Base-by-base conservation (phyloP, 2,113 vertebrate species). In the Bujurquina vittata region DNA sequence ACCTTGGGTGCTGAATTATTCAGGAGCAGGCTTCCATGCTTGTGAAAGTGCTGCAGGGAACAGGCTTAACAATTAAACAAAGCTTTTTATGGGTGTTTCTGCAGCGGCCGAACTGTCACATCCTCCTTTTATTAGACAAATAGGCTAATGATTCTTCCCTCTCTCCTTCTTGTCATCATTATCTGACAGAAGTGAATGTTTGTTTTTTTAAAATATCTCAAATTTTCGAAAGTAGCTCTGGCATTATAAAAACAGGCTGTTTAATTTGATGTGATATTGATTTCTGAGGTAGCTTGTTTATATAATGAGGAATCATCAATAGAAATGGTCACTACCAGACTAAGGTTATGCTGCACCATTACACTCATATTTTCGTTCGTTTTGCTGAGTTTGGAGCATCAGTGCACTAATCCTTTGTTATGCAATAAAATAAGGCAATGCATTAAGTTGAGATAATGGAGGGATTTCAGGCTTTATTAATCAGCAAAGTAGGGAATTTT, bases 1-100 rank as follows among this genome's bases (percentile, higher is more conserved):
- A 95, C 92, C 94, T 95, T 94, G 93, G 84, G 55, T 88, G 73
- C 77, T 95, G 86, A 94, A 94, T 95, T 69, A 93, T 94, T 94
- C 86, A 94, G 72, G 65, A 91, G 75, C 60, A 88, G 76, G 62
- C 85, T 86, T 82, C 86, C 73, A 86, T 90, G 90, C 86, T 17
- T 80, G 84, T 88, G 90, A 90, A 92, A 91, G 89, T 90, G 83
- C 92, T 92, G 92, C 94, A 92, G 87, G 84, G 87, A 91, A 90
- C 86, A 86, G 49, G 78, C 84, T 89, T 76, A 77, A 86, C 91
- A 91, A 86, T 93, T 93, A 91, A 91, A 91, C 75, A 90, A 88
- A 88, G 83, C 85, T 87, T 87, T 84, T 76, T 57, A 65, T 67
- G 63, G 74, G 67, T 82, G 81, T 86, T 82, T 84, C 84, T 84